Conservation (phyloP, 2,797 vertebrate species). For the Linurgus olivaceus region DNA sequence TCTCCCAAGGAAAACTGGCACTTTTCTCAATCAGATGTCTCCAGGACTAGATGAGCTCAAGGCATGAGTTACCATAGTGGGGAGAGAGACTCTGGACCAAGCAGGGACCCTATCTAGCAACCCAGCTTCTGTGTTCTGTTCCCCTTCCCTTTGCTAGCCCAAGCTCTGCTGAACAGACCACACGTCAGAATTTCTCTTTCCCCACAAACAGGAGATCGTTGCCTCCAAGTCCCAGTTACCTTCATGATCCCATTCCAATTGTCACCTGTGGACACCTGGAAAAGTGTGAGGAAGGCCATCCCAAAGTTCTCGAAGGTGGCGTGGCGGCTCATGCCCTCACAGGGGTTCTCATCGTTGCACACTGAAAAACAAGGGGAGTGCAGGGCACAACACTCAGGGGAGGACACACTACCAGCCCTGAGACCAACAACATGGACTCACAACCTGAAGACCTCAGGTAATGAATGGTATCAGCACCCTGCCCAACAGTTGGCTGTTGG, state of each 20-base stretch:
- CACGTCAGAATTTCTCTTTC: not conserved
- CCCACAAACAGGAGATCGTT: not conserved
- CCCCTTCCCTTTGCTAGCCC: not conserved
- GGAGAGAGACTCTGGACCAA: not conserved
- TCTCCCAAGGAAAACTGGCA: not conserved
- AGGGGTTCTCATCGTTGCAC: slow-evolving; percentile 93
- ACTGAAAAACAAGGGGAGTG: slow-evolving; percentile 72
- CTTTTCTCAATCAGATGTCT: not conserved
- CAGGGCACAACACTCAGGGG: not conserved
- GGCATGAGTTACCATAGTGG: not conserved
- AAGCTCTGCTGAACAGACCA: not conserved
- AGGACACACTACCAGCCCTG: not conserved
- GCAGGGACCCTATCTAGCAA: not conserved
- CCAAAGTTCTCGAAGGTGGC: slow-evolving; percentile 98
- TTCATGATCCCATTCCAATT: slow-evolving; percentile 99
- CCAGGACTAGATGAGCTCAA: not conserved
- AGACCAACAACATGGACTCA: not conserved
- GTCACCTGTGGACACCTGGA: slow-evolving; percentile 97
- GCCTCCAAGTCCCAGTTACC: slow-evolving; percentile 73
- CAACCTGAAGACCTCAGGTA: not conserved
- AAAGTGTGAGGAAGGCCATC: slow-evolving; percentile 98
- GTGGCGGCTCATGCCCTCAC: slow-evolving; percentile 97
- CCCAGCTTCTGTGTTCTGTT: fast-evolving
- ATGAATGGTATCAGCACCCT: not conserved
- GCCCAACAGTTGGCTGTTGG: not conserved